Conservation (phyloP, 2,113 vertebrate genomes). For the Turdus rufiventris region DNA sequence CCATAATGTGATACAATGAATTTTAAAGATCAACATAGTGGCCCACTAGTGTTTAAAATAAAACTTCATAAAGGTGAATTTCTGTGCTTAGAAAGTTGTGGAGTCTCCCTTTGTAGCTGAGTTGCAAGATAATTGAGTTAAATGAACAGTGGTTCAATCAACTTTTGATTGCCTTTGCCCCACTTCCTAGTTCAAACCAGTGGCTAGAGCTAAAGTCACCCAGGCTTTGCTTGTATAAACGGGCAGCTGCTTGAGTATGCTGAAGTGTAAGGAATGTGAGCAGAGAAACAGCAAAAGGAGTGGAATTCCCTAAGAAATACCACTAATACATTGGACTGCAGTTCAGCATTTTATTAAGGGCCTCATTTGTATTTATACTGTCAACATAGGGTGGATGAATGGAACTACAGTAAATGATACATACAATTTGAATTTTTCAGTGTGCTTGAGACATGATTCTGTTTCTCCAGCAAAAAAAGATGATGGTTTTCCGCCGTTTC, state of each 20-base stretch:
- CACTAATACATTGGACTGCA: neutral
- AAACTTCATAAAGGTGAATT: neutral
- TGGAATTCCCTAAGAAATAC: constrained; percentile 17
- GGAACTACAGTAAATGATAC: neutral
- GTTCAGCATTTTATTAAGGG: constrained; percentile 7
- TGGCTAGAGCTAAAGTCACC: neutral
- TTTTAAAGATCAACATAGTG: neutral
- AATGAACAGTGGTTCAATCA: neutral
- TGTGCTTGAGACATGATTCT: neutral
- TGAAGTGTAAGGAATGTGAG: neutral
- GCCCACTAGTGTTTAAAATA: neutral
- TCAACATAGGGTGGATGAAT: neutral
- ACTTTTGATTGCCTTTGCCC: neutral
- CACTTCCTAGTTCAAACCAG: neutral
- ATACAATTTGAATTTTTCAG: neutral
- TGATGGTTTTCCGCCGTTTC: neutral
- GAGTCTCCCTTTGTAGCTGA: neutral
- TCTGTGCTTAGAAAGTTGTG: neutral
- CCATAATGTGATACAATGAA: neutral
- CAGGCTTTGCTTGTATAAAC: neutral
- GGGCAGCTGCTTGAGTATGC: neutral
- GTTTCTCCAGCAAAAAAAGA: constrained; percentile 18
- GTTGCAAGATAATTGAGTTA: neutral
- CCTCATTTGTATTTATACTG: constrained; percentile 3
- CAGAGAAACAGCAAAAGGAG: neutral